Conservation (phyloP, 2,797 vertebrate genomes). For the Bradypus variegatus region DNA sequence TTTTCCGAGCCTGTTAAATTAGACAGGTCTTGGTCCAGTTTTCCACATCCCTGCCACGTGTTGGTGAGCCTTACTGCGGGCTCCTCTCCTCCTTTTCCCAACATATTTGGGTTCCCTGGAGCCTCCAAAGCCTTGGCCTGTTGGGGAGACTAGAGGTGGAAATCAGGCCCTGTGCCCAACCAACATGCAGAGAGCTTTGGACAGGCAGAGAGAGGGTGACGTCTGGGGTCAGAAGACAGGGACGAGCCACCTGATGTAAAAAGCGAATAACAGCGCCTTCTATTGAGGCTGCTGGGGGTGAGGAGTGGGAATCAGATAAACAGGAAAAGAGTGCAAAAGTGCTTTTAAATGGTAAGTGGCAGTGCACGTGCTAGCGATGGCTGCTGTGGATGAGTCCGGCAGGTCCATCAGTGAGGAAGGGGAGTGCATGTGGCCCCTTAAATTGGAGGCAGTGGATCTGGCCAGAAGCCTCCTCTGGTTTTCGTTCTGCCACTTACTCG, state of each 20-base stretch:
- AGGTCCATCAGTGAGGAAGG: not conserved
- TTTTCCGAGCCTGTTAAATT: rapidly evolving
- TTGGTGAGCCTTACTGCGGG: rapidly evolving
- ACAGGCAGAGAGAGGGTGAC: not conserved
- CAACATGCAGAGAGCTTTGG: not conserved
- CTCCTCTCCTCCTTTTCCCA: no score
- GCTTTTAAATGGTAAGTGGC: not conserved
- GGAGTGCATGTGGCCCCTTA: rapidly evolving
- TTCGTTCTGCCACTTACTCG: not conserved
- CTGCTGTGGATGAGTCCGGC: rapidly evolving
- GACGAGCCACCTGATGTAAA: not conserved
- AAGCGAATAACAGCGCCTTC: rapidly evolving
- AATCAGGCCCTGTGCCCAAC: rapidly evolving
- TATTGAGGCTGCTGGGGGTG: rapidly evolving
- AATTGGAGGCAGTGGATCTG: not conserved
- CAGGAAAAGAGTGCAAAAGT: not conserved
- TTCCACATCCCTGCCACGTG: not conserved
- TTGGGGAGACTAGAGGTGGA: rapidly evolving
- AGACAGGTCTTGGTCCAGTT: no score
- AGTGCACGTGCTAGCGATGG: rapidly evolving
- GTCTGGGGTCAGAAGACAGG: not conserved
- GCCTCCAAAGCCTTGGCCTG: not conserved
- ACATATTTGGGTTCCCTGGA: rapidly evolving
- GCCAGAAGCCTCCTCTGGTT: not conserved
- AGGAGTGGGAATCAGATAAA: no score